Evolutionary conservation across 2,797 vertebrate species (phyloP).

Genomic region (Holocentrus rufus): DNA sequence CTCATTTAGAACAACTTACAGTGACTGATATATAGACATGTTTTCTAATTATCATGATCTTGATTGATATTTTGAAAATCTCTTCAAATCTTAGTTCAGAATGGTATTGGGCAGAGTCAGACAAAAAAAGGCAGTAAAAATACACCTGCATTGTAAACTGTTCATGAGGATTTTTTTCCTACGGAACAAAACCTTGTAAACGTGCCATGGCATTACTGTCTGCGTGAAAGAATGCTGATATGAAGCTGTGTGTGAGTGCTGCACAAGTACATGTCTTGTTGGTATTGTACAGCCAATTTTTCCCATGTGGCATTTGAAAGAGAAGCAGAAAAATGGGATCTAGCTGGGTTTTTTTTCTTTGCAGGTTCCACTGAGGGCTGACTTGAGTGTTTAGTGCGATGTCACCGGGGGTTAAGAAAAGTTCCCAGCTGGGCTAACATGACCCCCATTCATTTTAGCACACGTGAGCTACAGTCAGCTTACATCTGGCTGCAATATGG

Average conservation of each 20-base stretch:
- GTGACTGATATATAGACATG: no score
- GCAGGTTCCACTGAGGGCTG: background rate
- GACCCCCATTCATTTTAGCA: constrained; percentile 26
- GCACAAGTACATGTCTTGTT: background rate
- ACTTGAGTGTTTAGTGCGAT: background rate
- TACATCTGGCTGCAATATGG: constrained; percentile 39
- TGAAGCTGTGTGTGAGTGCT: background rate
- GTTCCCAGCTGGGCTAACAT: constrained; percentile 15
- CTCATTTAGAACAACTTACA: no score
- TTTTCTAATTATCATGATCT: no score
- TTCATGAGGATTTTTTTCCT: constrained; percentile 10
- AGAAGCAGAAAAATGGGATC: background rate
- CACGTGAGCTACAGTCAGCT: background rate
- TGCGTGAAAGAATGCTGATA: background rate
- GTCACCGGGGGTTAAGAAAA: constrained; percentile 24
- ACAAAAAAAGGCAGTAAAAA: constrained; percentile 28
- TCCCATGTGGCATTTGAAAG: background rate
- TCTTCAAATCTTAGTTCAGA: background rate
- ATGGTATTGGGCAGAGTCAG: background rate
- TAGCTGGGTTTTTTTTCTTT: background rate
- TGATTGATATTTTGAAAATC: constrained; percentile 2
- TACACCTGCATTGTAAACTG: constrained; percentile 49
- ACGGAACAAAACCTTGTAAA: background rate
- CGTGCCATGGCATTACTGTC: no score
- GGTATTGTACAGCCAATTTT: background rate